Evolutionary conservation across 2,888 invertebrate genomes (phyloP).

Genomic region (Drosophila aldrichi): DNA sequence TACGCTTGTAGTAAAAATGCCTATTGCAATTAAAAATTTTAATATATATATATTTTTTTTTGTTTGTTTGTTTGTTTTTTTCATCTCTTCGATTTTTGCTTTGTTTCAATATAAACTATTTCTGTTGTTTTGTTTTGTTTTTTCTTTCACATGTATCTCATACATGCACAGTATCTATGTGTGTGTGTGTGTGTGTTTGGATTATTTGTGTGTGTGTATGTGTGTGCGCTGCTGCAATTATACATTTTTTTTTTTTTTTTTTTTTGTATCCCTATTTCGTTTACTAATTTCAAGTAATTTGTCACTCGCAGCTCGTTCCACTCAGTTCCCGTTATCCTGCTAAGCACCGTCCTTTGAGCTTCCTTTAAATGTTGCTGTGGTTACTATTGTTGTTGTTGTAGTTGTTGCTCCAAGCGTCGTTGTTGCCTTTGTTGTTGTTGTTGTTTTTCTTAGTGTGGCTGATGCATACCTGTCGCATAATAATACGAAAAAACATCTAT

Average conservation of each 20-base stretch:
- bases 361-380: conserved; percentile 30
- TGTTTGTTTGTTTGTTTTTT: conserved; percentile 24
- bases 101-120: conserved; percentile 44
- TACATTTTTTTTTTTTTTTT: conserved; percentile 24
- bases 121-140: conserved; percentile 17
- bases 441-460: conserved; percentile 52
- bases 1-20: conserved; percentile 46
- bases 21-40: conserved; percentile 65
- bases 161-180: conserved; percentile 35
- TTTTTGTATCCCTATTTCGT: conserved; percentile 37
- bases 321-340: conserved; percentile 40
- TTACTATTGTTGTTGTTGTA: too few species aligned
- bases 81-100: conserved; percentile 25
- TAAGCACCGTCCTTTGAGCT: conserved; percentile 32
- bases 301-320: conserved; percentile 46
- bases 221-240: conserved; percentile 45
- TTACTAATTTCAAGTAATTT: conserved; percentile 59
- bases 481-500: conserved; percentile 79
- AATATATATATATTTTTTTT: conserved; percentile 18
- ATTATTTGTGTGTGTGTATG: conserved; percentile 17
- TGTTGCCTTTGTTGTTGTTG: conserved; percentile 16
- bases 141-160: conserved; percentile 35
- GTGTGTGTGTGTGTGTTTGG: conserved; percentile 22
- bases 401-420: conserved; percentile 35
- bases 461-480: conserved; percentile 69